Conservation (phyloP, 2,113 vertebrate species). For the Nansenia antarctica region DNA sequence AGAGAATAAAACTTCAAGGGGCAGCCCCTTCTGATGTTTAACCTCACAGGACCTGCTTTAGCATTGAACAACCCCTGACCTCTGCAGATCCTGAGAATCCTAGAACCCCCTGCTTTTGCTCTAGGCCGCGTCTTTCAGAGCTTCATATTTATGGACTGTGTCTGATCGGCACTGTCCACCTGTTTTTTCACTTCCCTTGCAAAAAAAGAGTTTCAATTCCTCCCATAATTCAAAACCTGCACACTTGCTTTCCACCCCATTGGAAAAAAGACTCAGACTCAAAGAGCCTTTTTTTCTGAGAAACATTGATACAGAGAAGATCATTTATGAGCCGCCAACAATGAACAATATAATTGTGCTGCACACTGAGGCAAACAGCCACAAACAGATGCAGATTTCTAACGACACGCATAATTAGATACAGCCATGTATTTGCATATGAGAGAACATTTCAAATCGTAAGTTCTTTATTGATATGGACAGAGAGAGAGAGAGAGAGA, state of each 20-base stretch:
- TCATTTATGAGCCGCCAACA: background rate
- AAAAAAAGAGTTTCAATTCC: conserved; percentile 42
- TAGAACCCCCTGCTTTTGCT: conserved; percentile 25
- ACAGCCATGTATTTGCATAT: background rate
- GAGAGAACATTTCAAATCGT: background rate
- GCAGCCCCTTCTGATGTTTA: conserved; percentile 48
- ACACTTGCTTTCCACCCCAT: conserved; percentile 10
- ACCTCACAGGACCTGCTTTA: conserved; percentile 45
- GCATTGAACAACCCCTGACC: conserved; percentile 53
- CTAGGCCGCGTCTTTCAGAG: conserved; percentile 39
- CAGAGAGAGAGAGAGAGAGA: background rate
- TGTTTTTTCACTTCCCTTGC: conserved; percentile 62
- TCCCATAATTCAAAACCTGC: conserved; percentile 41
- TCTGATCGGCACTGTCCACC: conserved; percentile 59
- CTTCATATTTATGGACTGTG: conserved; percentile 60
- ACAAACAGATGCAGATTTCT: background rate
- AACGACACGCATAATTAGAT: background rate
- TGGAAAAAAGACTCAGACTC: background rate
- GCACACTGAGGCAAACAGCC: background rate
- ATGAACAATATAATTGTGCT: background rate
- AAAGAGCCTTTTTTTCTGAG: background rate
- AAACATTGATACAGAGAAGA: background rate
- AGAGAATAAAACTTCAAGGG: conserved; percentile 57
- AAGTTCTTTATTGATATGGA: conserved; percentile 2
- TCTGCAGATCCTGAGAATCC: conserved; percentile 37